A percentile compares a stretch with the other conserved stretches of the same genome.
phyloP scores from a whole-genome alignment of 2,888 invertebrate species.

The Brenthis ino region DNA sequence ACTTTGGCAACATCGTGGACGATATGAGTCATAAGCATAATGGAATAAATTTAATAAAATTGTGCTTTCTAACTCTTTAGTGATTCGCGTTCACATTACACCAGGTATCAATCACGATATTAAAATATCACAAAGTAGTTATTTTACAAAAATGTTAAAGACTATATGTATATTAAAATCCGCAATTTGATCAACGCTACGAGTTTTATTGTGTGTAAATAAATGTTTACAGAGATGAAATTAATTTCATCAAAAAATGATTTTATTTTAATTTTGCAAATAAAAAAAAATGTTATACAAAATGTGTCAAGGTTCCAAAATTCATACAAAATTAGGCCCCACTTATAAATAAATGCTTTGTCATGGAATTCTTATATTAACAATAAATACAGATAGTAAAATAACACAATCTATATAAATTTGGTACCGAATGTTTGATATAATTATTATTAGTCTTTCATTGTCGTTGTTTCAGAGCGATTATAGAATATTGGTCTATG shows the following conservation, averaged over 20 bases:
- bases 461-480: slow-evolving; percentile 72
- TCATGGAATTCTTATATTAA: slow-evolving; percentile 66
- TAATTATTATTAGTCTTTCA: slow-evolving; percentile 60
- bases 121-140: slow-evolving; percentile 17
- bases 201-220: slow-evolving; percentile 30
- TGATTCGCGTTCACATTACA: slow-evolving; percentile 3
- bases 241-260: slow-evolving; percentile 18
- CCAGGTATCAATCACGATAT: slow-evolving; percentile 13
- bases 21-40: slow-evolving; percentile 65
- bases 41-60: slow-evolving; percentile 48
- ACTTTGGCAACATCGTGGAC: slow-evolving; percentile 80
- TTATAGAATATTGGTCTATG: slow-evolving; percentile 51
- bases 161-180: slow-evolving; percentile 17
- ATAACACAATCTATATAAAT: slow-evolving; percentile 46
- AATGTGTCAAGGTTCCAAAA: slow-evolving; percentile 37
- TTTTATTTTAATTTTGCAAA: not conserved
- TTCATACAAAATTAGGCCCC: slow-evolving; percentile 73
- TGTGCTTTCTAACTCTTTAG: slow-evolving; percentile 54
- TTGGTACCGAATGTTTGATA: slow-evolving; percentile 31
- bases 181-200: slow-evolving; percentile 13
- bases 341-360: slow-evolving; percentile 75
- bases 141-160: slow-evolving; percentile 11
- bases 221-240: slow-evolving; percentile 42
- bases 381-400: slow-evolving; percentile 60
- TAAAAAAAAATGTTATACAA: slow-evolving; percentile 42